These are phyloP conservation scores for Siniperca obscura DNA, from an alignment of 2,797 vertebrate genomes.

Conservation along the genomic window DNA sequence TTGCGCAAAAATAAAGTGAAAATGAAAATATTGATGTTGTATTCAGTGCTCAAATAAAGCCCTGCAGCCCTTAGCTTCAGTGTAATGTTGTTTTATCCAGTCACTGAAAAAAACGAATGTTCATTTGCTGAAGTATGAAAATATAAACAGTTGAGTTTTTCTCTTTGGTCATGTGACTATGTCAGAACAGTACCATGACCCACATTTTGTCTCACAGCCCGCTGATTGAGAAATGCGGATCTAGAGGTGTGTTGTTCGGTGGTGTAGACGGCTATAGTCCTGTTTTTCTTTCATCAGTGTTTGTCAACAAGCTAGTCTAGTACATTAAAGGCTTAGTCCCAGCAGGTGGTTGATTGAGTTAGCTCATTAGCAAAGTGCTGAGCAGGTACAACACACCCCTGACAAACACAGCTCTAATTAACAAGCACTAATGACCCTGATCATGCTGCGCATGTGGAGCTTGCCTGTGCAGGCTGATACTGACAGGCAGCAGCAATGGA, in stretches of 20 bases:
- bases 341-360: constrained; percentile 82
- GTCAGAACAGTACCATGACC: constrained; percentile 5
- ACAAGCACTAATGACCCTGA: constrained; percentile 76
- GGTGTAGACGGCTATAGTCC: background rate
- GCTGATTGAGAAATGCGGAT: constrained; percentile 31
- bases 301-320: constrained; percentile 54
- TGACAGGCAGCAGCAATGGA: constrained; percentile 16
- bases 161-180: constrained; percentile 12
- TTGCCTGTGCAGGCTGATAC: constrained; percentile 33
- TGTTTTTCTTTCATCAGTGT: constrained; percentile 52
- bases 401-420: constrained; percentile 82
- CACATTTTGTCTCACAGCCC: constrained; percentile 24
- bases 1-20: constrained; percentile 4
- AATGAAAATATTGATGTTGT: background rate
- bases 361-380: constrained; percentile 82
- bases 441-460: constrained; percentile 51
- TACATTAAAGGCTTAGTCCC: constrained; percentile 74
- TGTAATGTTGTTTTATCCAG: background rate
- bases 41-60: background rate
- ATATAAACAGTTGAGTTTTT: constrained; percentile 10
- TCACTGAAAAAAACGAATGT: background rate
- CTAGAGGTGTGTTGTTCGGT: constrained; percentile 6
- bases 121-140: constrained; percentile 7
- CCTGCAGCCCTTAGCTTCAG: background rate
- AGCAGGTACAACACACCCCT: constrained; percentile 77